A percentile compares a stretch with the other conserved stretches of the same genome.
Evolutionary conservation across 2,797 vertebrate species (phyloP).

Genomic region (Smutsia temminckii): DNA sequence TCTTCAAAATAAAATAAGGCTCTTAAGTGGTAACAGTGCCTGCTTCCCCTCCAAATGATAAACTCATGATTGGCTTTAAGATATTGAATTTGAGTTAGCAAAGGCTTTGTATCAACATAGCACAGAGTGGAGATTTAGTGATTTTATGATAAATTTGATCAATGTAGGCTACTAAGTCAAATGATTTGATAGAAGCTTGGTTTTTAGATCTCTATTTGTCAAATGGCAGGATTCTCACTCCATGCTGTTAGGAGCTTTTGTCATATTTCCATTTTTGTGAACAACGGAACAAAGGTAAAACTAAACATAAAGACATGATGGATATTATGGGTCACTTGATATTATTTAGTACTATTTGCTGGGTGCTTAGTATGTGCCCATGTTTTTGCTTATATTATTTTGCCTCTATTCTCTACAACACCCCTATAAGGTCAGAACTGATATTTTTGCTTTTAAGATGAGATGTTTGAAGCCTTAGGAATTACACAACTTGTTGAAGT

Average conservation of each 20-base stretch:
- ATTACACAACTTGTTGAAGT: neutral
- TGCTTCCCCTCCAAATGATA: conserved; percentile 34
- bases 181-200: neutral
- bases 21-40: neutral
- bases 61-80: neutral
- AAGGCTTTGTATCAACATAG: neutral
- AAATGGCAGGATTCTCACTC: neutral
- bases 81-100: conserved; percentile 13
- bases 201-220: conserved; percentile 31
- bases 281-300: neutral
- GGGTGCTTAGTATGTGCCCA: neutral
- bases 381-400: neutral
- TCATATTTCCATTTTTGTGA: conserved; percentile 24
- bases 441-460: neutral
- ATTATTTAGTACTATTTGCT: neutral
- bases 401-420: neutral
- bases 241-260: neutral
- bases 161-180: neutral
- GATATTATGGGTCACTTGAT: neutral
- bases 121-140: conserved; percentile 11
- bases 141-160: conserved; percentile 35
- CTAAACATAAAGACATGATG: neutral
- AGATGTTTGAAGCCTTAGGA: neutral
- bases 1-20: conserved; percentile 39
- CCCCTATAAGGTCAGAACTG: neutral